These are phyloP conservation scores for Acyrthosiphon pisum DNA, from an alignment of 1,140 invertebrate genomes.

Conservation along the genomic window DNA sequence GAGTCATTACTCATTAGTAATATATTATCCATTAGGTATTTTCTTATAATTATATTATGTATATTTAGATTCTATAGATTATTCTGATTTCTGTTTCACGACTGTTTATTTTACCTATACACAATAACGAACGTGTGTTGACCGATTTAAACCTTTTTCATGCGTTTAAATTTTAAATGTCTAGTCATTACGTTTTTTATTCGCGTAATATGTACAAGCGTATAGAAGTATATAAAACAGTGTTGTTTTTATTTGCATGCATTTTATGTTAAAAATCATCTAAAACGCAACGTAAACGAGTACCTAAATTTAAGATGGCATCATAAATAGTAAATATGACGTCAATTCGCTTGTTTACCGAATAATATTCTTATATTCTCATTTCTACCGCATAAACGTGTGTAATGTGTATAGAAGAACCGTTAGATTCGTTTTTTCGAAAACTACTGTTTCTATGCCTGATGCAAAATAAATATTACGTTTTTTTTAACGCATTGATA, in stretches of 20 bases:
- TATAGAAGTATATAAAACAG: background rate
- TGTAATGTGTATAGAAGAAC: background rate
- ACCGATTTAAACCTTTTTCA: conserved; percentile 17
- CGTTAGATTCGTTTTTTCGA: background rate
- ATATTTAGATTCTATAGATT: background rate
- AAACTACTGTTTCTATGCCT: background rate
- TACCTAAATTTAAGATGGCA: conserved; percentile 23
- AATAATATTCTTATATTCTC: background rate
- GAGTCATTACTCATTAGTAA: background rate
- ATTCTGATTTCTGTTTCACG: background rate
- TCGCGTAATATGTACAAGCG: background rate
- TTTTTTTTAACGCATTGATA: background rate
- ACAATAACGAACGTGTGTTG: background rate
- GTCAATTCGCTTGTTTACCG: conserved; percentile 8
- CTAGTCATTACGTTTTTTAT: conserved; percentile 14
- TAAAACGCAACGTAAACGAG: conserved; percentile 1
- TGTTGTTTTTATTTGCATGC: conserved; percentile 1
- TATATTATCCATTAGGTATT: conserved; percentile 5
- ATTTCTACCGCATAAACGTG: background rate
- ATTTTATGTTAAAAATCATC: conserved; percentile 10
- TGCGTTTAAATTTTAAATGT: background rate
- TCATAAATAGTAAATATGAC: background rate
- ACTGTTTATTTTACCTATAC: background rate
- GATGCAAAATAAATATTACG: background rate
- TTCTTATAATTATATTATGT: background rate